Conservation (phyloP, 2,888 invertebrate genomes). For the Hyalella azteca region DNA sequence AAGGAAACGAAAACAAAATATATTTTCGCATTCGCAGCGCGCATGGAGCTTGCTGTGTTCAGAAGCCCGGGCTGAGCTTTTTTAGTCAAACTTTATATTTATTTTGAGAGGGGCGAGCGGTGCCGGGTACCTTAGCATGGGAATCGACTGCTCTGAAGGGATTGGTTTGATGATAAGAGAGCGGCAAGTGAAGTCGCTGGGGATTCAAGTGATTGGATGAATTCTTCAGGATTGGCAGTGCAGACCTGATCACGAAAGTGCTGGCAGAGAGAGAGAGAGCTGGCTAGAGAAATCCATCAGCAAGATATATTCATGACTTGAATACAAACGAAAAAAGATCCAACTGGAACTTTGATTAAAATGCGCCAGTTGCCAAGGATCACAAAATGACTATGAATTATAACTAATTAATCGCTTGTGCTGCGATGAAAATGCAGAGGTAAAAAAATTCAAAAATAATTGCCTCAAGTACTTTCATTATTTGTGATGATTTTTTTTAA, state of each 20-base stretch:
- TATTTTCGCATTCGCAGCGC: neutral
- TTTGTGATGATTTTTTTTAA: no score
- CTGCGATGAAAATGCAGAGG: no score
- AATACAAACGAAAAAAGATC: neutral
- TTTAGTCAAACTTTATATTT: neutral
- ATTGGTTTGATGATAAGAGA: constrained; percentile 16
- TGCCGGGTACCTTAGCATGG: constrained; percentile 6
- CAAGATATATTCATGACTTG: neutral
- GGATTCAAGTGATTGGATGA: constrained; percentile 26
- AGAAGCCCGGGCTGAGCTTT: no score
- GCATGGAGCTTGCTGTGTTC: neutral
- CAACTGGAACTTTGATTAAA: no score
- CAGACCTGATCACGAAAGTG: neutral
- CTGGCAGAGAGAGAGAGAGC: neutral
- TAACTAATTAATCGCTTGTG: no score
- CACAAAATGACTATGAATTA: no score
- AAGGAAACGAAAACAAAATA: neutral
- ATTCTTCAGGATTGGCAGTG: constrained; percentile 18
- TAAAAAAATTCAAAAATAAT: no score
- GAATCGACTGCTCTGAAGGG: constrained; percentile 20
- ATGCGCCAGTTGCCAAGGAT: no score
- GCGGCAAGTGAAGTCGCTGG: constrained; percentile 32
- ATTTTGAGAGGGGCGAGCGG: neutral
- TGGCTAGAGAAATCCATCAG: no score
- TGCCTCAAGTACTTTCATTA: no score